A percentile compares a stretch with the other conserved stretches of the same genome.
Conservation (phyloP, 2,888 invertebrate genomes). For the Elmis aenea region DNA sequence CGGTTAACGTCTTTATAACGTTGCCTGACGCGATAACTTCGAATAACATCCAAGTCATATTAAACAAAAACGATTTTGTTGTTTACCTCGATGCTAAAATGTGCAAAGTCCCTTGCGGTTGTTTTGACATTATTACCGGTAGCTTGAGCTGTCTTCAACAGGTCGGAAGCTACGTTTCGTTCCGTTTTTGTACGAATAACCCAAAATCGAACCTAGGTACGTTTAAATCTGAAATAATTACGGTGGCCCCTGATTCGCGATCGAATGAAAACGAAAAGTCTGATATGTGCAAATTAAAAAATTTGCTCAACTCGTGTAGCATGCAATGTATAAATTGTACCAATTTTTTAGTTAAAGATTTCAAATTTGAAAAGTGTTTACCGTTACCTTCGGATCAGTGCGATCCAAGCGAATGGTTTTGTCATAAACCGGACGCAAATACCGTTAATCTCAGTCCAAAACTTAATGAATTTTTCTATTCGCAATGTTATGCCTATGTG, state of each 20-base stretch:
- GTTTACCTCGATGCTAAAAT: constrained; percentile 21
- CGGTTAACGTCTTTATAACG: constrained; percentile 57
- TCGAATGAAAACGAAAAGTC: constrained; percentile 7
- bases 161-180: constrained; percentile 33
- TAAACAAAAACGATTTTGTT: constrained; percentile 28
- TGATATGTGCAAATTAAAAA: constrained; percentile 25
- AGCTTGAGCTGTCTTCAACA: constrained; percentile 38
- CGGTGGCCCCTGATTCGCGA: constrained; percentile 9
- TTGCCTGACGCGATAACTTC: constrained; percentile 34
- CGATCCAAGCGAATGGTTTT: constrained; percentile 63
- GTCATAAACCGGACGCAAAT: constrained; percentile 45
- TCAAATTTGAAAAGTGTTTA: constrained; percentile 54
- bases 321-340: constrained; percentile 46
- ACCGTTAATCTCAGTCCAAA: constrained; percentile 46
- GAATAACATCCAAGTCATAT: constrained; percentile 25
- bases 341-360: constrained; percentile 29
- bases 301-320: constrained; percentile 47
- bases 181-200: constrained; percentile 38
- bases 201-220: constrained; percentile 28
- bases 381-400: constrained; percentile 58
- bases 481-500: constrained; percentile 53
- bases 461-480: constrained; percentile 54
- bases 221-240: constrained; percentile 37
- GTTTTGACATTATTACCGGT: constrained; percentile 30
- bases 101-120: constrained; percentile 24